Base-by-base conservation (phyloP, 2,888 invertebrate genomes). In the Hetaerina titia region DNA sequence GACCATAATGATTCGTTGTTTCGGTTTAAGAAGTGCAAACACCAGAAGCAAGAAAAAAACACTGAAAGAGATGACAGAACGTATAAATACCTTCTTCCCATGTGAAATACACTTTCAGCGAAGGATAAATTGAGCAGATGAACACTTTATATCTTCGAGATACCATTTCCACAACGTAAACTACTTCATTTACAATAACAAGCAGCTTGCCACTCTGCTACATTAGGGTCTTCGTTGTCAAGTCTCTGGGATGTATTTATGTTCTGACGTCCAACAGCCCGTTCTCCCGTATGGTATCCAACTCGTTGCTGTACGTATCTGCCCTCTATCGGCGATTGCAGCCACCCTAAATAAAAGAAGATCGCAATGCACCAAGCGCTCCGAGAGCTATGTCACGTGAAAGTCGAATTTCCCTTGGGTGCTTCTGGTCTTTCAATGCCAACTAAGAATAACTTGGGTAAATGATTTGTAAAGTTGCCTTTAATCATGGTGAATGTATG, bases 131-230 rank as follows among this genome's bases (percentile, higher is more conserved):
- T 74, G 92, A 92, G 74, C 92, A 92, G 69, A 74, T 56, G 92
- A 56, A 92, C n/a, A 69, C 92, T 56, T 45, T 64, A 92, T 74
- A 92, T 69, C 92, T 69, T 25, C 74, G 57, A 69, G 92, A 69
- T 92, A 92, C 69, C 92, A 92, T 92, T 92, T 92, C 92, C 92
- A 92, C 92, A 92, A 90, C 45, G 69, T 69, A 74, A 92, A 92
- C 56, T 92, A 92, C 31, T 22, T n/a, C 92, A 92, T 92, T 92
- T 69, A 92, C 92, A 56, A 92, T n/a, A 92, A 92, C 92, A 92
- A 64, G 69, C 56, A 92, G 22, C 90, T 90, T 63, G 92, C 57
- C 92, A 81, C 81, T 4, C 45, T 81, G 25, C 81, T 74, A 69
- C 92, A 92, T 92, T 56, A 17, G 31, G 19, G 56, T 92, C n/a